Base-by-base conservation (phyloP, 2,113 vertebrate species). In the Pica pica region DNA sequence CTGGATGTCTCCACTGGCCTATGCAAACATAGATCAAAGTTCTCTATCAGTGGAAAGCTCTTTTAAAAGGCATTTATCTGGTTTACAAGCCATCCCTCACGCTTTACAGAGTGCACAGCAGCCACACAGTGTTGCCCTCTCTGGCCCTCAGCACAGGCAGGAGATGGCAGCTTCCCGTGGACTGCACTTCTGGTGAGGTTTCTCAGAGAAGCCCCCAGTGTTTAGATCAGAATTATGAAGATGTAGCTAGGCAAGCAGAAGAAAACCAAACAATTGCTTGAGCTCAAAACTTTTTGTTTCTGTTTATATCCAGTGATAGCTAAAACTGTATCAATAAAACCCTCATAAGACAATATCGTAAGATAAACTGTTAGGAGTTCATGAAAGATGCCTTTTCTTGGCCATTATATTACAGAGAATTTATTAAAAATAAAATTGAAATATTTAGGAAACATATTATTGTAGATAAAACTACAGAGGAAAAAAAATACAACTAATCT, bases 1-100 rank as follows among this genome's bases (percentile, higher is more conserved):
- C 96, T 96, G 92, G 96, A 94, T 96, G 95, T 96, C 96, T 90
- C 94, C 88, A 89, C 85, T 78, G 88, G 37, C 50, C 73, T 52
- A 3, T 2, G 37, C 23, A 64, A 91, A 81, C 68, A 52, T 1
- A 65, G 26, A 63, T 35, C 44, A 22, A 80, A 67, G 33, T 2
- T 59, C 56, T n/a, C 30, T 5, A 26, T 7, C 47, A 23, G 9
- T 33, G 55, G 18, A 46, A 52, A 24, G 8, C 5, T 7, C 33
- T 31, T 71, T 61, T 6, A 19, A 35, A 68, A 74, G 55, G 41
- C 49, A 33, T 52, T 69, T 74, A 39, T 33, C 26, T 49, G 44
- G 15, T 76, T 70, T 44, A 33, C 15, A 67, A 63, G 33, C 22
- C 64, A 52, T 11, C 42, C 18, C 47, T 55, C 10, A 12, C 33